Conservation (phyloP, 1,140 invertebrate genomes). For the Drosophila sp. region DNA sequence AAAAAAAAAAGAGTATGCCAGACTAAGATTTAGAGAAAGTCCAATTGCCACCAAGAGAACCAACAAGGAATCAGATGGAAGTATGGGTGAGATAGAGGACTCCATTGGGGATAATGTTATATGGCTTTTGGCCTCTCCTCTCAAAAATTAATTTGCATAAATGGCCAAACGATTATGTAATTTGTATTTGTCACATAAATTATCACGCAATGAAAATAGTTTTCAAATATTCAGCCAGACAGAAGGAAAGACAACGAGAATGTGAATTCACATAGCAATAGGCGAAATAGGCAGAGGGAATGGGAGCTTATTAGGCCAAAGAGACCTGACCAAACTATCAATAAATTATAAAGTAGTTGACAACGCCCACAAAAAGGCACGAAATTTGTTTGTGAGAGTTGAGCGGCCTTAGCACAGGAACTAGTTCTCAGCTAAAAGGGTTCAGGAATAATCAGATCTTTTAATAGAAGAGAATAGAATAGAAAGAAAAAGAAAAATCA, state of each 20-base stretch:
- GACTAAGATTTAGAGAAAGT: conserved; percentile 44
- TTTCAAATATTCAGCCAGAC: conserved; percentile 68
- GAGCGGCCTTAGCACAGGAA: conserved; percentile 7
- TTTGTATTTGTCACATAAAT: conserved; percentile 69
- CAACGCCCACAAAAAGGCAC: conserved; percentile 14
- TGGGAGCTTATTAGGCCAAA: conserved; percentile 46
- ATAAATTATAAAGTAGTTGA: conserved; percentile 68
- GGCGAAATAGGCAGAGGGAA: background rate
- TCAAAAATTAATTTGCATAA: conserved; percentile 72
- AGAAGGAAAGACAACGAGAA: conserved; percentile 26
- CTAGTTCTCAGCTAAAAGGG: background rate
- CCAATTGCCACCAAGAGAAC: conserved; percentile 53
- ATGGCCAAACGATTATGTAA: conserved; percentile 70
- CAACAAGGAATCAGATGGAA: background rate
- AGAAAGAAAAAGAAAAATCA: too few relatives aligned
- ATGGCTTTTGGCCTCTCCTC: conserved; percentile 19
- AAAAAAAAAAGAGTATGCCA: conserved; percentile 15
- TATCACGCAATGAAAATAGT: conserved; percentile 74
- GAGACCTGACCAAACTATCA: conserved; percentile 57
- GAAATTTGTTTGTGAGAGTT: conserved; percentile 18
- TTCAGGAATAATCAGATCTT: background rate
- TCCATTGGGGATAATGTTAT: background rate
- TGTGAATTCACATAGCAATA: background rate
- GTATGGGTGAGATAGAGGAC: background rate
- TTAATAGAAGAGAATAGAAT: background rate